Base-by-base conservation (phyloP, 30 jellyfish, hydroid and myxozoan genomes). In the Chrysaora quinquecirrha region DNA sequence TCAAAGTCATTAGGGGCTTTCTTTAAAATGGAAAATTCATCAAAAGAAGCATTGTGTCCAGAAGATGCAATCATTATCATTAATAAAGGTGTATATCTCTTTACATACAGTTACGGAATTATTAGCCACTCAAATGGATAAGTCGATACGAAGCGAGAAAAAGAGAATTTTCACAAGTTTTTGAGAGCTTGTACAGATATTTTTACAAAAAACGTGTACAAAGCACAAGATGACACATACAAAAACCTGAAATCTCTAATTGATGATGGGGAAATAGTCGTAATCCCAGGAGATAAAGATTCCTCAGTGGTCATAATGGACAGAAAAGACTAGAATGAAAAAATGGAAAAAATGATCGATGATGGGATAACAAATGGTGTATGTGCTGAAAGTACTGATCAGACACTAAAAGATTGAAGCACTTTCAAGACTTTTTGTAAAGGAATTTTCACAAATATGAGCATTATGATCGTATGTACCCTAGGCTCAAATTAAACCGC, bases 221-320 rank as follows among this genome's bases (percentile, higher is more conserved):
- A 23, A 75, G 30, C 83, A 35, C 25, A 27, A 23, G 87, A 75
- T 75, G 25, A n/a, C 48, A 48, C 84, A 23, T 48, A 48, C 60
- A 9, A 49, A n/a, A 18, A 49, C 85, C 60, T 75, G 9, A 75
- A 75, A 75, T 10, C 27, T 31, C 18, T 52, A 22, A 75, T 21
- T 14, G 30, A 49, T 21, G 33, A 75, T 32, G 85, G 29, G 14
- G 34, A 50, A 19, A 52, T 75, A 30, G 87, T 31, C 58, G 84
- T 75, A 10, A 78, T 75, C 19, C 63, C 87, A 6, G 84, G 87
- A 16, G 87, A 75, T 52, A 75, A 75, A 75, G 87, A 75, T 28
- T 75, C 87, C 11, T 48, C 83, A 16, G 84, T 75, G 46, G 62
- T 75, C 7, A 31, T 75, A 49, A 48, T 75, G 84, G 32, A 52